Base-by-base conservation (phyloP, 2,888 invertebrate species). In the Biston stratarius region DNA sequence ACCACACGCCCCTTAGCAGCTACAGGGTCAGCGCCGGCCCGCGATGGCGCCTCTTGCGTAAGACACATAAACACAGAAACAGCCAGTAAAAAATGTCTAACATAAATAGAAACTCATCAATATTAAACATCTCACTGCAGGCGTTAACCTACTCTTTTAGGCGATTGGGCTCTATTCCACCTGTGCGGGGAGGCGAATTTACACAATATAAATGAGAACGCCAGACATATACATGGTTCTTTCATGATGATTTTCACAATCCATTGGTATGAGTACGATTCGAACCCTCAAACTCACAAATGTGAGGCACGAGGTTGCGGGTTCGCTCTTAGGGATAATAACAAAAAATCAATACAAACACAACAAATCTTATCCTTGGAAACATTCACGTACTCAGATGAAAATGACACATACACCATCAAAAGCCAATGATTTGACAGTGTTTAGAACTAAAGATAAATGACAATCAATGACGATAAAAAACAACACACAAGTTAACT, bases 1-100 rank as follows among this genome's bases (percentile, higher is more conserved):
- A 49, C 51, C 59, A 85, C 86, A 91, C 92, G 91, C 92, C 94
- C 93, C 92, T 92, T 91, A 91, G 93, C 92, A 91, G 91, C 94
- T 94, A 94, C 94, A 94, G 94, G 94, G 94, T 89, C 70, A 79
- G 85, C 87, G 78, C 88, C 80, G 78, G 77, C 78, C 84, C 82
- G 14, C 42, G 67, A 36, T 58, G 64, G 44, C 71, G 63, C 36
- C 61, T 51, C 67, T 68, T 63, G 65, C 51, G 11, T 24, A n/a
- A 14, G 47, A 47, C 51, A 47, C 49, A 65, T 57, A 53, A 44
- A 59, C n/a, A 49, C 15, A 24, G 49, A 49, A 49, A 52, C 36
- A 44, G 52, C 11, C 12, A 47, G n/a, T 24, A 24, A 1, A 24
- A 24, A 24, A 24, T 24, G 24, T 24, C 24, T 24, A 24, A 24